Evolutionary conservation across 1,140 invertebrate genomes (phyloP).

Genomic region (Ostrea denselamellosa): DNA sequence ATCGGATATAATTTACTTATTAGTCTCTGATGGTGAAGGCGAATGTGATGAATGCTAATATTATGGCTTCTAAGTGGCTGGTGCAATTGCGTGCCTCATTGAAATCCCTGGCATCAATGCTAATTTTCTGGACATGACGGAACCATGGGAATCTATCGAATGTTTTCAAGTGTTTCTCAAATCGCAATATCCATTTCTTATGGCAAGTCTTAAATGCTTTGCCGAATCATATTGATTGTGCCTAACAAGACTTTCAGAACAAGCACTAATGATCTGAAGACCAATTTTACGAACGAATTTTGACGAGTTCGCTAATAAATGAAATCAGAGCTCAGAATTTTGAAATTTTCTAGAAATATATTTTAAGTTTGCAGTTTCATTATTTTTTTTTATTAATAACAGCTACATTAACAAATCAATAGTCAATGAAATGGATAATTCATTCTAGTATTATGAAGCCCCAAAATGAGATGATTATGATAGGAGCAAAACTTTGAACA

Average conservation of each 20-base stretch:
- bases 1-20: slow-evolving; percentile 39
- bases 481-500: no score
- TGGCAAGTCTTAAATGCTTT: slow-evolving; percentile 32
- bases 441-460: no score
- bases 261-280: not conserved
- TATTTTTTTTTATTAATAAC: not conserved
- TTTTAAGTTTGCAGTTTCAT: not conserved
- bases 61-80: slow-evolving; percentile 35
- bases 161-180: slow-evolving; percentile 38
- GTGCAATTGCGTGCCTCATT: slow-evolving; percentile 31
- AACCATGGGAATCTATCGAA: slow-evolving; percentile 28
- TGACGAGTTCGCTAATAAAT: slow-evolving; percentile 10
- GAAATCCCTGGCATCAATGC: slow-evolving; percentile 22
- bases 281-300: not conserved
- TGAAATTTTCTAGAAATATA: not conserved
- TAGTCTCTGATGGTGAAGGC: slow-evolving; percentile 31
- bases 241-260: not conserved
- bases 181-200: slow-evolving; percentile 33
- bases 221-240: slow-evolving; percentile 18
- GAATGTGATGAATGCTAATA: slow-evolving; percentile 33
- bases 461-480: no score
- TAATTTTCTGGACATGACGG: slow-evolving; percentile 32
- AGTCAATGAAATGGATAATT: not conserved
- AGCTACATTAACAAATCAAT: not conserved
- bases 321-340: not conserved